Evolutionary conservation across 92 coral and sea anemone species (phyloP), one percentile per base, ranked within the genome.

Genomic region (Palythoa grandis): DNA sequence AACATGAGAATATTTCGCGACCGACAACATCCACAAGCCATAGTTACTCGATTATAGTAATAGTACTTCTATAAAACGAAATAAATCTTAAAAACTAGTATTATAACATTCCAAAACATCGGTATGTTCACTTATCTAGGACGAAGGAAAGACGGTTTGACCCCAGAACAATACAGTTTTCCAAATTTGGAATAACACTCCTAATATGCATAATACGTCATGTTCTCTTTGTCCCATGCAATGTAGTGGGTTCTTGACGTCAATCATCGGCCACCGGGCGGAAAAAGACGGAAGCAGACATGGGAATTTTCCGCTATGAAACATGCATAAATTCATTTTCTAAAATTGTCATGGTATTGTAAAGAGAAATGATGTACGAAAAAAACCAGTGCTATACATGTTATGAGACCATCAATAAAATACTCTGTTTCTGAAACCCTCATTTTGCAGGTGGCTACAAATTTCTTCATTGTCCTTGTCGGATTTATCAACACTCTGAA

Each of bases 1-100:
- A 90, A 77, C 85, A 94, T 82, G 15, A 94, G 94, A 76, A 94
- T 82, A 79, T 87, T 92, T 78, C 98, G 89, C 53, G 91, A 89
- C 52, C 35, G 70, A 77, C 98, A 94, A 58, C 95, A 94, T 61
- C 90, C 94, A 53, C 85, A 80, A 22, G 74, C 75, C 74, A 80
- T 80, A 11, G 60, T 53, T 66, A 43, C 23, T 65, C 60, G 13
- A 23, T 11, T 22, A 43, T 22, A 7, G 50, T 12, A 22, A 66
- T 6, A 4, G n/a, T 16, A 48, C 13, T 67, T 66, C 70, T 43
- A 24, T 65, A 13, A 69, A 69, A 69, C n/a, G 74, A 14, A 29
- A 37, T 29, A 48, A 40, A 53, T 61, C 43, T 48, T 22, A 52
- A 54, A 48, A 66, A 48, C 22, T 20, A 17, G 13, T n/a, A 12